A percentile compares a stretch with the other conserved stretches of the same genome.
Evolutionary conservation across 2,888 invertebrate species (phyloP).

Genomic region (Alsophila aescularia): DNA sequence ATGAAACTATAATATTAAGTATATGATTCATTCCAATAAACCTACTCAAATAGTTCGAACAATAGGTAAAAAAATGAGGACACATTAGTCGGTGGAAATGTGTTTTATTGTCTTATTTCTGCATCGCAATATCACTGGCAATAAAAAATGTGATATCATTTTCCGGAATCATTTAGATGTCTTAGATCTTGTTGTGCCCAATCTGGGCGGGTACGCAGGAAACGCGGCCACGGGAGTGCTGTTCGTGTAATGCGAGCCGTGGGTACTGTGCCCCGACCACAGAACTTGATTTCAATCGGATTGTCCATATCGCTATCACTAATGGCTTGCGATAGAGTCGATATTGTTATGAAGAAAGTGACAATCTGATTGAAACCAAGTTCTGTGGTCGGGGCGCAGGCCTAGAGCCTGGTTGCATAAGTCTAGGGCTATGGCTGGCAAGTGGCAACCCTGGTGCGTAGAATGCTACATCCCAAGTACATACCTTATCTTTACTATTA

Average conservation of each 20-base stretch:
- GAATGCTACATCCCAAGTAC: too few species aligned
- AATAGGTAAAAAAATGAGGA: background rate
- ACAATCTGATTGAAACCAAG: too few species aligned
- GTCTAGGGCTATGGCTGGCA: constrained; percentile 31
- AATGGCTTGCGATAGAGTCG: too few species aligned
- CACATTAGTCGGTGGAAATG: constrained; percentile 45
- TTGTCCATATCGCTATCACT: too few species aligned
- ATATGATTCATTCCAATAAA: background rate
- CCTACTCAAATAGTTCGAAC: background rate
- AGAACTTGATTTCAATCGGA: too few species aligned
- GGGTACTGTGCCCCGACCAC: too few species aligned
- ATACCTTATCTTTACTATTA: too few species aligned
- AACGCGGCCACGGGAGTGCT: constrained; percentile 22
- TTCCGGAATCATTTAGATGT: constrained; percentile 29
- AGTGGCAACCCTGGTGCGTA: constrained; percentile 31
- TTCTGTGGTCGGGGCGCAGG: constrained; percentile 41
- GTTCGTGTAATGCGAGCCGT: constrained; percentile 41
- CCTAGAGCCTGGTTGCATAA: constrained; percentile 40
- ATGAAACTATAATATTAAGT: too few species aligned
- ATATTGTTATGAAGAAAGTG: too few species aligned
- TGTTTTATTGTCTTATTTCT: constrained; percentile 44
- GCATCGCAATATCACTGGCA: constrained; percentile 9
- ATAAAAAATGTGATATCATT: background rate
- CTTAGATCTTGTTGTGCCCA: constrained; percentile 50
- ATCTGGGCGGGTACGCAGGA: constrained; percentile 38